These are phyloP conservation scores for Margarornis squamiger DNA, from an alignment of 2,797 vertebrate species.

Conservation along the genomic window DNA sequence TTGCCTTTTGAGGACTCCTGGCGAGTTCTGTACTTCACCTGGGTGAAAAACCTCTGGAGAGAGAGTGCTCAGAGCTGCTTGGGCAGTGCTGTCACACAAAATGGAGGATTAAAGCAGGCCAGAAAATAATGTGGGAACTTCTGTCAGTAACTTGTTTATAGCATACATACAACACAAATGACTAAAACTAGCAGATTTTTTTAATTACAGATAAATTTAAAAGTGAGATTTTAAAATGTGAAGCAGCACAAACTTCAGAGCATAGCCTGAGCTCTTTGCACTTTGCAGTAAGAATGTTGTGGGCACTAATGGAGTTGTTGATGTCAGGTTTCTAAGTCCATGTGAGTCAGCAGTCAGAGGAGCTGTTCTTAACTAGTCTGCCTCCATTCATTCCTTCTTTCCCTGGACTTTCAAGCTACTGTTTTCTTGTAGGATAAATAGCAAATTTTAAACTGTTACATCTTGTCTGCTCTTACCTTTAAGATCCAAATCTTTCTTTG, in stretches of 20 bases:
- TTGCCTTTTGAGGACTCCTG: background rate
- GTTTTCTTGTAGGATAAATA: background rate
- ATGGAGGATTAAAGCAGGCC: background rate
- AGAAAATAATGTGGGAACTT: background rate
- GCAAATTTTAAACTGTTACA: background rate
- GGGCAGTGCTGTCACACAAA: background rate
- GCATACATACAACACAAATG: background rate
- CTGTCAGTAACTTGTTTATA: background rate
- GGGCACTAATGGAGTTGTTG: no score
- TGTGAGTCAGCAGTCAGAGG: background rate
- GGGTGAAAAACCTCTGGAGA: background rate
- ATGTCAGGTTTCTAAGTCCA: background rate
- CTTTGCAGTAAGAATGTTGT: background rate
- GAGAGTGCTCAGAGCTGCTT: background rate
- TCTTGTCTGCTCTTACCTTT: background rate
- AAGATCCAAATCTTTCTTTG: background rate
- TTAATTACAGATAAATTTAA: background rate
- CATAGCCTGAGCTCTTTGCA: background rate
- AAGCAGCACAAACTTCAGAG: background rate
- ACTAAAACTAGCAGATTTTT: background rate
- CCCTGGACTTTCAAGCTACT: background rate
- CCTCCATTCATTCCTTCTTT: background rate
- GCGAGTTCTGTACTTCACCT: background rate
- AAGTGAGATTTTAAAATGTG: fast-evolving
- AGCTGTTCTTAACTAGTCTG: background rate